Base-by-base conservation (phyloP, 2,888 invertebrate species). In the Epinotia ramella region DNA sequence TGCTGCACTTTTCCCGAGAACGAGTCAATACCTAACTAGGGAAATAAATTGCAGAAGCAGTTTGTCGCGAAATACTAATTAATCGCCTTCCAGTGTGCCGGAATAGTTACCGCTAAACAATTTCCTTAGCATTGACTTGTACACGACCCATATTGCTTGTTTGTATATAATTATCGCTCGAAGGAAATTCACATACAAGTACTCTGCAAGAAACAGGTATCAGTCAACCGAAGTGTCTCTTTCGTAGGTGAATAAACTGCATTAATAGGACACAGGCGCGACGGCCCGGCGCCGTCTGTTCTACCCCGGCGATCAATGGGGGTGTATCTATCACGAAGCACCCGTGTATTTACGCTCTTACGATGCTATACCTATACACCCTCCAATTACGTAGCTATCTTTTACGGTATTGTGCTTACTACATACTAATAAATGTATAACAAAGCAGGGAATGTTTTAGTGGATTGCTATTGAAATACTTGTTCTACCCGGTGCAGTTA, bases 181-280 rank as follows among this genome's bases (percentile, higher is more conserved):
- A 7, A 53, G 53, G 16, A 53, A 53, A 53, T 16, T 24, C 44
- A 56, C 33, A 67, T 53, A 66, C 2, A 66, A 66, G 18, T 18
- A 13, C 40, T 33, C 40, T 16, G 20, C 20, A 57, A 59, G 57
- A 20, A 56, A 68, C 20, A 59, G 20, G 16, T 24, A 69, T 59
- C 69, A 69, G 59, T 67, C 18, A 72, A 28, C 9, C 72, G 20
- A 62, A 67, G 77, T 79, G 82, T 80, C 80, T 81, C 79, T 77
- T 81, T 79, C 81, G 82, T 86, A 87, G 88, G 88, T 90, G 87
- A 88, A 89, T 85, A 87, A 89, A 89, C 88, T 91, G 86, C 86
- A 88, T 84, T 88, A 86, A 88, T 85, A 83, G 84, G 81, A 77
- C 81, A 82, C 77, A 81, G 86, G 78, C 85, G 87, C 86, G 89